Percentiles rank a stretch among this genome's conserved stretches.
phyloP scores from a whole-genome alignment of 2,797 vertebrate species.

The Pogoniulus pusillus region DNA sequence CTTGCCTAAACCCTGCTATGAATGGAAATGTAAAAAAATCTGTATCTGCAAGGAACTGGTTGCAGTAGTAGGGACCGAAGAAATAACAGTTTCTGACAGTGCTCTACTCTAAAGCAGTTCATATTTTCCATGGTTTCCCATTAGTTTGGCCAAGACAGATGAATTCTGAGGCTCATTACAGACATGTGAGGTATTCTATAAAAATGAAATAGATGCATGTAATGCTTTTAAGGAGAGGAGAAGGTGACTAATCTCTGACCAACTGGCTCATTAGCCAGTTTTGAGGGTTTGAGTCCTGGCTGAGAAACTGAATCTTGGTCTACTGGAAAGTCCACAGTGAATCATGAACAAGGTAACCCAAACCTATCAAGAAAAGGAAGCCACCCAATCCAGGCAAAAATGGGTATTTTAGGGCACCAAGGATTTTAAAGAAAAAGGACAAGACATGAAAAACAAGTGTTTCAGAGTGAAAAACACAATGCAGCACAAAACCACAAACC shows the following conservation, averaged over 20 bases:
- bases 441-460: background rate
- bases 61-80: background rate
- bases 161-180: background rate
- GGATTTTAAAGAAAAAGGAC: background rate
- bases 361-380: background rate
- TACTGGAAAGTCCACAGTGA: background rate
- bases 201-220: background rate
- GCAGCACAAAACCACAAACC: too few relatives aligned
- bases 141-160: background rate
- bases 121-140: slow-evolving; percentile 16
- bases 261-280: background rate
- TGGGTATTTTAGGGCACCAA: background rate
- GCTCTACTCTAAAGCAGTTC: background rate
- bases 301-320: background rate
- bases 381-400: background rate
- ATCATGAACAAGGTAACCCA: background rate
- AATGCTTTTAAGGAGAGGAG: background rate
- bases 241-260: background rate
- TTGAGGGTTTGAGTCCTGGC: background rate
- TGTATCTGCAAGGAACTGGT: background rate
- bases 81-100: background rate
- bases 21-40: background rate
- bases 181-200: background rate
- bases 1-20: background rate
- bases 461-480: background rate